Evolutionary conservation across 2,797 vertebrate species (phyloP), one percentile per base, ranked within the genome.

Genomic region (Tachyglossus aculeatus): DNA sequence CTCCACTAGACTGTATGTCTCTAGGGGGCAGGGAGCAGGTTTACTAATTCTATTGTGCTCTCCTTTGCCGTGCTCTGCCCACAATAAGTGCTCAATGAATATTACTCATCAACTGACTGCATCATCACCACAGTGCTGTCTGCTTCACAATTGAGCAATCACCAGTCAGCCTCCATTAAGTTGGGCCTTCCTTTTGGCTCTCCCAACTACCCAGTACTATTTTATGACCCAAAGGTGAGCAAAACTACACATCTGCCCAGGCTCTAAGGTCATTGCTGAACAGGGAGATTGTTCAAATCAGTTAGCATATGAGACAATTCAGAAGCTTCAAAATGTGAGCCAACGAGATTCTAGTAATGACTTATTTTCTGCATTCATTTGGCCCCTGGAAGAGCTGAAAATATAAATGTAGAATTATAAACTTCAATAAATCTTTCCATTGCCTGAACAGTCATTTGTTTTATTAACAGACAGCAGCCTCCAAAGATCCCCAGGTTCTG

Each of bases 371-470:
- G 8, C 60, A 55, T 53, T 63, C 67, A 56, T 76, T 78, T 66
- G 77, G n/a, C 41, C 62, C 39, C 61, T 79, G 18, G 43, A 82
- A 86, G 77, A 50, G 77, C 65, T 80, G 67, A 63, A 82, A 88
- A 78, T 57, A 25, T 53, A 55, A 31, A 58, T n/a, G 34, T 4
- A 76, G 56, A 59, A 79, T 62, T 62, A 31, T 53, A 57, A 51
- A 2, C 0, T 54, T 72, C 24, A 74, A 76, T 76, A 81, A 83
- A 81, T 82, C 68, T 78, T 89, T 80, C 63, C 63, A 72, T 8
- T 54, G 45, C 41, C 37, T 36, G 24, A 74, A 66, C 21, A 41
- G 36, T 21, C 1, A 12, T 21, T 33, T 9, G 1, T 1, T 15
- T 9, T 19, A 60, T 77, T 71, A 77, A 44, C 61, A 77, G 63